Evolutionary conservation across 2,888 invertebrate species (phyloP).

Genomic region (Pollenia griseotomentosa): DNA sequence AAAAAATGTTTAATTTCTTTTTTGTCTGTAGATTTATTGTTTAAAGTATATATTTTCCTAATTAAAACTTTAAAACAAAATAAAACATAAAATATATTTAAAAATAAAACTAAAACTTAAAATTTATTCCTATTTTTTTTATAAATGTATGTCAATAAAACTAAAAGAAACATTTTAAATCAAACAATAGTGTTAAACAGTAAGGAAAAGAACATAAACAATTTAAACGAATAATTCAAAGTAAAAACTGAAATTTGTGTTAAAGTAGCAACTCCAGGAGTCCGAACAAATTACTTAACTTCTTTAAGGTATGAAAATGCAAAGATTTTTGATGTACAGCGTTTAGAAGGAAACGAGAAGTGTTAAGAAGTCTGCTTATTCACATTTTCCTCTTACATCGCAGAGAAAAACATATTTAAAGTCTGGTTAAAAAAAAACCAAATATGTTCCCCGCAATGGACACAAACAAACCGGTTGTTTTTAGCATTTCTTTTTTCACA

Average conservation of each 20-base stretch:
- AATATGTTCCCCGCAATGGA: too few relatives aligned
- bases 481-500: too few relatives aligned
- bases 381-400: too few relatives aligned
- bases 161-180: conserved; percentile 55
- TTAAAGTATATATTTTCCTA: conserved; percentile 58
- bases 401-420: too few relatives aligned
- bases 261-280: conserved; percentile 46
- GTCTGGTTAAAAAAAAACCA: too few relatives aligned
- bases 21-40: conserved; percentile 53
- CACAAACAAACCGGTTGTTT: too few relatives aligned
- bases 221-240: conserved; percentile 68
- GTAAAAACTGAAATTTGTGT: conserved; percentile 54
- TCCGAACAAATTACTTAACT: conserved; percentile 35
- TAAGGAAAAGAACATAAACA: conserved; percentile 74
- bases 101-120: conserved; percentile 69
- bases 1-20: conserved; percentile 42
- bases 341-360: neutral
- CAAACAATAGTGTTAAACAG: conserved; percentile 73
- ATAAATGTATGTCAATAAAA: conserved; percentile 67
- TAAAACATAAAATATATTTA: conserved; percentile 66
- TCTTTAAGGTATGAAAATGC: neutral
- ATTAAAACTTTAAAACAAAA: conserved; percentile 63
- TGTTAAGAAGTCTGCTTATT: neutral
- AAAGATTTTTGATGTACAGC: conserved; percentile 28
- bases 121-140: conserved; percentile 72